Base-by-base conservation (phyloP, 2,797 vertebrate genomes). In the Danionella dracula region DNA sequence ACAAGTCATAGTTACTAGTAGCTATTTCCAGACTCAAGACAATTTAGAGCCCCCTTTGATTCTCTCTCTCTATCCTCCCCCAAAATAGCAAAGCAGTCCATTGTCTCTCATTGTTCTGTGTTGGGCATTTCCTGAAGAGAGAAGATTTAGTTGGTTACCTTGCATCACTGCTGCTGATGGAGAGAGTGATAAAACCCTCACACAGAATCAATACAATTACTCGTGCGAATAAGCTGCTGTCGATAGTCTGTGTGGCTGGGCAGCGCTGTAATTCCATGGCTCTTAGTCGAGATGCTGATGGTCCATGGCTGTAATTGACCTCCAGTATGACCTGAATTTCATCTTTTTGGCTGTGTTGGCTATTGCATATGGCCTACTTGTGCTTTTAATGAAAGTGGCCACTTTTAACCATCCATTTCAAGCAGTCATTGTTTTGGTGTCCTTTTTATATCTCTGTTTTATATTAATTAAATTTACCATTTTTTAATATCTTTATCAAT, bases 141-240 rank as follows among this genome's bases (percentile, higher is more conserved):
- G 32, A 31, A 1, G 31, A 51, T 16, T 53, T 37, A 16, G 21
- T 20, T 32, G 9, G 48, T 35, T 54, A 20, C 51, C 40, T 34
- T 21, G 17, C 32, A 34, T 51, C 16, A 1, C n/a, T 63, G 35
- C 15, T 9, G 55, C 34, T 48, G 56, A 51, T 4, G 3, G 10
- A 51, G 27, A 27, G 46, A 23, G 29, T 40, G 38, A 62, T 53
- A 35, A 50, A 54, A 27, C 23, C 20, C 27, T 19, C 8, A 20
- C 45, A 65, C 49, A 29, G 37, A 32, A 49, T 71, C 46, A 44
- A 64, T 75, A 55, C 4, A n/a, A 19, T 9, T 2, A 5, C 13
- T 15, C 13, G 45, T 1, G 4, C 20, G 10, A 15, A 32, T 53
- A 13, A 15, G 8, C 20, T 32, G 17, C 38, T 32, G 38, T 70